Conservation (phyloP, 2,888 invertebrate species). For the Nomada ruficornis region DNA sequence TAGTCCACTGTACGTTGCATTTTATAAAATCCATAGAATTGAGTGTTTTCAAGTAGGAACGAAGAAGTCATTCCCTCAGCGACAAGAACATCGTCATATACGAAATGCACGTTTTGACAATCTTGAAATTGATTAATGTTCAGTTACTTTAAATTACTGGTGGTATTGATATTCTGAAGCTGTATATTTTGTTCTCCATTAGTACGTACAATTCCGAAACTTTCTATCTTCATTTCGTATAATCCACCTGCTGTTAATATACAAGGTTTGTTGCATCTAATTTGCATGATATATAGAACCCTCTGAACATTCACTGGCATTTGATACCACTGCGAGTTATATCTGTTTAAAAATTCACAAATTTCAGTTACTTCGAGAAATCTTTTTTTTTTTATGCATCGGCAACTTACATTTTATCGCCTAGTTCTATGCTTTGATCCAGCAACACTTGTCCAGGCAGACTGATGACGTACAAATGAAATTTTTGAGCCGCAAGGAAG, state of each 20-base stretch:
- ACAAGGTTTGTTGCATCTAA: conserved; percentile 15
- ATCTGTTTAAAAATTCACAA: conserved; percentile 8
- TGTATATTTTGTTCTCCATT: background rate
- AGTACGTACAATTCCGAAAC: conserved; percentile 28
- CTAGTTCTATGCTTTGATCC: conserved; percentile 14
- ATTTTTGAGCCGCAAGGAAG: conserved; percentile 11
- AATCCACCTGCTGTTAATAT: conserved; percentile 44
- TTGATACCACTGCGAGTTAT: conserved; percentile 33
- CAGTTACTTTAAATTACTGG: background rate
- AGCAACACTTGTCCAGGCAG: conserved; percentile 27
- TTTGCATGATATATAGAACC: conserved; percentile 22
- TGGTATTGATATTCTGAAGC: background rate
- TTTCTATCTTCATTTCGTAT: conserved; percentile 37
- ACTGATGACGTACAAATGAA: conserved; percentile 30
- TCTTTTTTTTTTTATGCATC: background rate
- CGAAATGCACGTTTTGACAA: conserved; percentile 52
- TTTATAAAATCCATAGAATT: too few species aligned
- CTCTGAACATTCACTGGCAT: conserved; percentile 38
- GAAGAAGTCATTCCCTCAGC: conserved; percentile 9
- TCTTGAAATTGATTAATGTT: conserved; percentile 25
- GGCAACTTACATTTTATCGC: conserved; percentile 10
- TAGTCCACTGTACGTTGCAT: too few species aligned
- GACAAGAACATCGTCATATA: conserved; percentile 57
- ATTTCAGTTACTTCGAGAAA: background rate
- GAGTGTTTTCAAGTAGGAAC: too few species aligned